These are phyloP conservation scores for Catalaphyllia jardinei DNA, from an alignment of 64 coral and sea anemone genomes.

Conservation along the genomic window DNA sequence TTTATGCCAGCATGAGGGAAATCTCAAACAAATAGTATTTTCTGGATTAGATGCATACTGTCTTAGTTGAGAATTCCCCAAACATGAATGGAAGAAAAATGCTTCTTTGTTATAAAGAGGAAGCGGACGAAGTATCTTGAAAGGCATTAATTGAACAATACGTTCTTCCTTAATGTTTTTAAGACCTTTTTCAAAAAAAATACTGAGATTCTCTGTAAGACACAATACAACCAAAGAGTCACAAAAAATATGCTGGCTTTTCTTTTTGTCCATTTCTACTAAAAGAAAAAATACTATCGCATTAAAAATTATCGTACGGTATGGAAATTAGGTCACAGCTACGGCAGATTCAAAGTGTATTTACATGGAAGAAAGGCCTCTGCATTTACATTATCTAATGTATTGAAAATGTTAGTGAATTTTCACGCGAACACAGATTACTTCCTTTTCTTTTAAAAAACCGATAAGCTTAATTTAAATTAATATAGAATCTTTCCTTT, in stretches of 20 bases:
- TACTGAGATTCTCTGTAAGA: neutral
- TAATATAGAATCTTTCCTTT: neutral
- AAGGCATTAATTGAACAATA: constrained; percentile 28
- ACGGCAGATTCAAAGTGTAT: constrained; percentile 8
- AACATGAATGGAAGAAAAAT: neutral
- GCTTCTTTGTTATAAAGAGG: neutral
- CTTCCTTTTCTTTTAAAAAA: neutral
- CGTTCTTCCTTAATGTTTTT: neutral
- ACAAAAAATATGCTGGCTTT: neutral
- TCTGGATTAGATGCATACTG: neutral
- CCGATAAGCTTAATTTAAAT: neutral
- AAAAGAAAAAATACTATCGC: neutral
- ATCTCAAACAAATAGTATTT: neutral
- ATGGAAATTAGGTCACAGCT: neutral
- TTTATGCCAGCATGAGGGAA: neutral
- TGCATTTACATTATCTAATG: constrained; percentile 4
- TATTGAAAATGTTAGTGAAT: neutral
- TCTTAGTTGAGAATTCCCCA: neutral
- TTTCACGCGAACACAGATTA: neutral
- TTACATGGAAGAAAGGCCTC: neutral
- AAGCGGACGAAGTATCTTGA: neutral
- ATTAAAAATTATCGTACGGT: neutral
- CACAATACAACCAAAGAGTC: neutral
- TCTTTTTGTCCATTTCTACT: neutral
- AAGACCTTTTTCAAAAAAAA: neutral